Conservation (phyloP, 1,140 invertebrate genomes). For the Globodera rostochiensis region DNA sequence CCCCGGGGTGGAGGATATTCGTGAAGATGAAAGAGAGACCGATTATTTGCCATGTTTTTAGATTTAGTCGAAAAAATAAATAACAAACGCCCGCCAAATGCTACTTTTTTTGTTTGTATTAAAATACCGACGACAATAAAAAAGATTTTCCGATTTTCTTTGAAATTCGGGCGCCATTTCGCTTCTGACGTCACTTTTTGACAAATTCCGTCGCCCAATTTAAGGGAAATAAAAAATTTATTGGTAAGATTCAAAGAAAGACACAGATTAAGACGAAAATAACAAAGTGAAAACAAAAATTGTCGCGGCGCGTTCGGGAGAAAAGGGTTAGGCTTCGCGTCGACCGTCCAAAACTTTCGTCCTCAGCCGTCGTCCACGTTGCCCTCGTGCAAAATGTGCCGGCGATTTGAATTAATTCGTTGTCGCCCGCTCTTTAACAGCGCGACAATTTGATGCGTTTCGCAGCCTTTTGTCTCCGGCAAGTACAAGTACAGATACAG, state of each 20-base stretch:
- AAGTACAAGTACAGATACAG: constrained; percentile 49
- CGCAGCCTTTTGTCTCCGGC: constrained; percentile 53
- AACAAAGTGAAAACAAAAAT: background rate
- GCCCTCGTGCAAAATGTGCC: background rate
- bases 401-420: background rate
- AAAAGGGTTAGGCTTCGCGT: background rate
- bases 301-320: background rate
- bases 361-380: background rate
- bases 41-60: too few relatives aligned
- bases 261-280: background rate
- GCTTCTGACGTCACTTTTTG: too few relatives aligned
- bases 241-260: background rate
- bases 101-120: too few relatives aligned
- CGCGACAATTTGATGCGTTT: constrained; percentile 51
- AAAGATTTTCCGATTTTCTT: too few relatives aligned
- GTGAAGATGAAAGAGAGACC: background rate
- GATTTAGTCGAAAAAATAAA: too few relatives aligned
- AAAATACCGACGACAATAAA: too few relatives aligned
- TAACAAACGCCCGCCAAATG: too few relatives aligned
- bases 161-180: too few relatives aligned
- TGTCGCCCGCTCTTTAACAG: constrained; percentile 22
- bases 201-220: background rate
- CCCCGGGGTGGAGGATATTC: constrained; percentile 37
- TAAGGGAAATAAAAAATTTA: background rate
- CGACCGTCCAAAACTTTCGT: background rate